Conservation (phyloP, 2,888 invertebrate species). For the Erebia palarica region DNA sequence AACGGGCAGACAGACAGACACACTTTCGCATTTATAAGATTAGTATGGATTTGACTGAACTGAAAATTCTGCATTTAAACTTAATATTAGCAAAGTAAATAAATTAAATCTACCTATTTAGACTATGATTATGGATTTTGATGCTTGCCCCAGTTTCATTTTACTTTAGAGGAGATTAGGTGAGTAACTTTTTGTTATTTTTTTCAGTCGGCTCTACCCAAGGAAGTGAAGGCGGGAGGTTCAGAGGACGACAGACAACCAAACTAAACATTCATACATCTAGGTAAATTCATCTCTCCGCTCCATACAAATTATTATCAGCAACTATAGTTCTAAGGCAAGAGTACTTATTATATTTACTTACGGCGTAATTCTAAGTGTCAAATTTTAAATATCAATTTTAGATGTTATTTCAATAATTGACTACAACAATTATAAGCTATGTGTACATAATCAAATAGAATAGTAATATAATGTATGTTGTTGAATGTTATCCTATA, state of each 20-base stretch:
- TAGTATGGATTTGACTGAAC: too few relatives aligned
- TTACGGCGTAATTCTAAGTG: constrained; percentile 49
- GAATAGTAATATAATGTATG: constrained; percentile 52
- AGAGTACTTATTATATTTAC: constrained; percentile 49
- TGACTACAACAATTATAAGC: constrained; percentile 56
- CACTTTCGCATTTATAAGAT: too few relatives aligned
- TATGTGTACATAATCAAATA: constrained; percentile 75
- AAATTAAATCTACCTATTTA: too few relatives aligned
- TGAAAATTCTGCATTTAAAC: too few relatives aligned
- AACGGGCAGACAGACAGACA: too few relatives aligned
- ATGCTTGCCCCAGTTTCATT: too few relatives aligned
- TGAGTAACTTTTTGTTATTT: background rate
- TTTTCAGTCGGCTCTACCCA: constrained; percentile 71
- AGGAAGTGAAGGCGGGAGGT: constrained; percentile 72
- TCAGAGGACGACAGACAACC: constrained; percentile 76
- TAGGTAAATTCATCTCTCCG: constrained; percentile 56
- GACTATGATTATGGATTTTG: too few relatives aligned
- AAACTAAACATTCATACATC: constrained; percentile 54
- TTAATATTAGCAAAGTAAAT: too few relatives aligned
- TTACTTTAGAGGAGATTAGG: too few relatives aligned
- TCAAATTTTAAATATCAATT: constrained; percentile 62
- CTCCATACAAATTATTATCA: constrained; percentile 57
- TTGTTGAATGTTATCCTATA: constrained; percentile 49
- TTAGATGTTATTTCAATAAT: constrained; percentile 63
- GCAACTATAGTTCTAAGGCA: constrained; percentile 50